A percentile compares a stretch with the other conserved stretches of the same genome.
Evolutionary conservation across 2,888 invertebrate species (phyloP).

Genomic region (Drosophila pegasa): DNA sequence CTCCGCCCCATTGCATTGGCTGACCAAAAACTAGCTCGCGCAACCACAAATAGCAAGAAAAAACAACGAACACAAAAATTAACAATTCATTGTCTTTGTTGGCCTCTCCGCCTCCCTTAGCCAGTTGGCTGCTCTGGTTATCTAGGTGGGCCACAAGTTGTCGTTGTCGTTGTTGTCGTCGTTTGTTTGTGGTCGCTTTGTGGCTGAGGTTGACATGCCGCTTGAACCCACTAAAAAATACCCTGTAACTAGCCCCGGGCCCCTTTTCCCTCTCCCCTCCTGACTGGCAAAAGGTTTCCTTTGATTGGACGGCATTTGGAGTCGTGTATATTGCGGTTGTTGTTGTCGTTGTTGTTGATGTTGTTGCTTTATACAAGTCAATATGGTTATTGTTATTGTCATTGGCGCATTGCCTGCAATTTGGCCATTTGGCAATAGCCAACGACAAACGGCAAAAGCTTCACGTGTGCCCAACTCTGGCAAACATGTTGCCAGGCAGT

Average conservation of each 20-base stretch:
- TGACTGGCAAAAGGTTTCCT: slow-evolving; percentile 34
- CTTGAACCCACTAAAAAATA: slow-evolving; percentile 45
- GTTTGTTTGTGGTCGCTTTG: slow-evolving; percentile 53
- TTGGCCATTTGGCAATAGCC: slow-evolving; percentile 56
- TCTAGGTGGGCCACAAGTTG: slow-evolving; percentile 65
- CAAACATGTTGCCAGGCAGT: slow-evolving; percentile 72
- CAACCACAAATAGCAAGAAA: slow-evolving; percentile 24
- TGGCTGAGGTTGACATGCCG: slow-evolving; percentile 53
- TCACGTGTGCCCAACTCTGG: slow-evolving; percentile 62
- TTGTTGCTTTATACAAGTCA: slow-evolving; percentile 66
- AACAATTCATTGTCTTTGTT: slow-evolving; percentile 69
- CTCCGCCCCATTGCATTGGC: background rate
- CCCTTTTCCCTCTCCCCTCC: no score
- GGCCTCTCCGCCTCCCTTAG: background rate
- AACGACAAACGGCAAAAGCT: slow-evolving; percentile 30
- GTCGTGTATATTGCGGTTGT: slow-evolving; percentile 29
- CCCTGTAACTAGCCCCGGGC: background rate
- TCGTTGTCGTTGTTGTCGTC: slow-evolving; percentile 21
- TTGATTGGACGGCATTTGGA: slow-evolving; percentile 37
- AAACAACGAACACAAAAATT: no score
- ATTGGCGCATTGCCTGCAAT: slow-evolving; percentile 67
- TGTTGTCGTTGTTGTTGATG: slow-evolving; percentile 31
- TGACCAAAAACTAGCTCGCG: slow-evolving; percentile 26
- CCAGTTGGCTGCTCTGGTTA: slow-evolving; percentile 43
- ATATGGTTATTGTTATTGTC: slow-evolving; percentile 76